Base-by-base conservation (phyloP, 1,140 invertebrate species). In the Asobara japonica region DNA sequence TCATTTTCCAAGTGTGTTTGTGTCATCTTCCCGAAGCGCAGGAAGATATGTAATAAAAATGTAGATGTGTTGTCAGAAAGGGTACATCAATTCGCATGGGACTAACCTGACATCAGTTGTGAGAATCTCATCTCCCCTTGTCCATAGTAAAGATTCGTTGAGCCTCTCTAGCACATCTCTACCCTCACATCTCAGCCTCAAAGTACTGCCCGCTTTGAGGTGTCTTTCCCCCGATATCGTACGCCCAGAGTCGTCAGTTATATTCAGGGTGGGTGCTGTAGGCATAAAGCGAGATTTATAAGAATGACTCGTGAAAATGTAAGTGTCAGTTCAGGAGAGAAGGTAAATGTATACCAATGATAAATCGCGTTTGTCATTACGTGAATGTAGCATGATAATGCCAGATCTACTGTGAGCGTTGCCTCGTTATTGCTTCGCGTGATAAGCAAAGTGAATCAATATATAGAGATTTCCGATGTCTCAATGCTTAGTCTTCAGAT, bases 211-310 rank as follows among this genome's bases (percentile, higher is more conserved):
- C 16, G 88, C 89, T 76, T 89, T 90, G 7, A 87, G 79, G 76
- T 86, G 82, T 76, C 86, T 84, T 74, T 89, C 84, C 60, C 89
- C 89, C 33, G 84, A 84, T 72, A 89, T 84, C 69, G 82, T 86
- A 79, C 84, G 82, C 36, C 85, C 89, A 20, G 88, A 87, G 76
- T 90, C 89, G 73, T 90, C 89, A 45, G 89, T 86, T 79, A 90
- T 90, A 69, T 85, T 86, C 38, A 90, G 85, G 65, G 87, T 85
- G 11, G 90, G 89, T 6, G 89, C 89, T 90, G 81, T 31, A 84
- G 71, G 62, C 72, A 73, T 71, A 62, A 74, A 45, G 74, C 51
- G 11, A 71, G 68, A 51, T 66, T 30, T 30, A 62, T 62, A 30
- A 62, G 22, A 25, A 27, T 56, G 51, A 56, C 20, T 22, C 3